These are phyloP conservation scores for Polyploca ridens DNA, from an alignment of 2,888 invertebrate species.

Conservation along the genomic window DNA sequence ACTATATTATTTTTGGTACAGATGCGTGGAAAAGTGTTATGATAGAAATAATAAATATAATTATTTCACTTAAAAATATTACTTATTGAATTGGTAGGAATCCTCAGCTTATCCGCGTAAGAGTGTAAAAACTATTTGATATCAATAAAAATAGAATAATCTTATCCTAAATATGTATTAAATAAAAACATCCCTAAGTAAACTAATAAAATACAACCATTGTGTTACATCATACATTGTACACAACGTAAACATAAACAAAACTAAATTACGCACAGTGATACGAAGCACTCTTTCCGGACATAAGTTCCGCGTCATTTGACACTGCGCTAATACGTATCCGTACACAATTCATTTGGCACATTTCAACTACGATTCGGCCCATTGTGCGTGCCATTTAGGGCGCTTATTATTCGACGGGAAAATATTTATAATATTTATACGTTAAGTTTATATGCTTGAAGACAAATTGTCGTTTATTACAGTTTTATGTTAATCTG, in stretches of 20 bases:
- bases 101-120: too few relatives aligned
- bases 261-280: conserved; percentile 50
- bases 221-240: conserved; percentile 36
- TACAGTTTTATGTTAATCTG: conserved; percentile 71
- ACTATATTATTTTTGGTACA: too few relatives aligned
- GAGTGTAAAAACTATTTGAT: background rate
- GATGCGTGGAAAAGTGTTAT: too few relatives aligned
- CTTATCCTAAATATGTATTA: background rate
- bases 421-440: conserved; percentile 54
- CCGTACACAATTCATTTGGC: conserved; percentile 64
- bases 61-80: too few relatives aligned
- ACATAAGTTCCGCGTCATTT: conserved; percentile 69
- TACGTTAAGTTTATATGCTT: conserved; percentile 32
- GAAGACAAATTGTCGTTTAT: conserved; percentile 62
- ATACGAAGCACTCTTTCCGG: conserved; percentile 34
- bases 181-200: background rate
- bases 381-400: conserved; percentile 60
- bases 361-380: conserved; percentile 50
- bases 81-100: too few relatives aligned
- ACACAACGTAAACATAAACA: conserved; percentile 47
- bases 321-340: conserved; percentile 56
- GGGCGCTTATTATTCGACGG: conserved; percentile 33
- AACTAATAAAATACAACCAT: conserved; percentile 36
- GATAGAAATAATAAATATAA: too few relatives aligned
- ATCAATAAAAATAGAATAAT: too few relatives aligned